Percentiles rank a stretch among this genome's conserved stretches.
Conservation (phyloP, 1,140 invertebrate genomes). For the Caenorhabditis tropicalis region DNA sequence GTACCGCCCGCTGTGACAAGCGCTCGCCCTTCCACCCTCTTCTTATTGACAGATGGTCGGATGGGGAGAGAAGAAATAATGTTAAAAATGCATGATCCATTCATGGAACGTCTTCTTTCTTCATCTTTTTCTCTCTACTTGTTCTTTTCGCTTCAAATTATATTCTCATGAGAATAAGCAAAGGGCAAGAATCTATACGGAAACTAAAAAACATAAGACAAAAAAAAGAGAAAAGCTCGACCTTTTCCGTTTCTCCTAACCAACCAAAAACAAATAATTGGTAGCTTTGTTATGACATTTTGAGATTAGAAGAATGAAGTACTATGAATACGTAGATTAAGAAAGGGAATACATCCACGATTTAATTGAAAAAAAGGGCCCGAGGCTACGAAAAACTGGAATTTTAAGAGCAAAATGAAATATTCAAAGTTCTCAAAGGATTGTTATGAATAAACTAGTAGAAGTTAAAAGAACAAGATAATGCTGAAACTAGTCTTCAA, state of each 20-base stretch:
- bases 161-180: not conserved
- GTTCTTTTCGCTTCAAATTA: not conserved
- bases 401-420: no score
- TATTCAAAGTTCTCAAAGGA: no score
- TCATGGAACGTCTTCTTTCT: not conserved
- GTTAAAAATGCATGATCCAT: constrained; percentile 11
- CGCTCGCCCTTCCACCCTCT: not conserved
- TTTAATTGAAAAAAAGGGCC: no score
- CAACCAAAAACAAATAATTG: not conserved
- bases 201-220: not conserved
- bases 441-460: no score
- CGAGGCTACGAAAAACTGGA: no score
- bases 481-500: no score
- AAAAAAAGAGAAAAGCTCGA: not conserved
- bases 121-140: not conserved
- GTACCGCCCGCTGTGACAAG: no score
- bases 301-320: no score
- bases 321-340: no score
- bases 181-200: not conserved
- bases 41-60: not conserved
- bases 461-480: no score
- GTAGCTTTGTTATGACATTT: not conserved
- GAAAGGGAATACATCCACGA: no score
- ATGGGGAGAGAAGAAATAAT: not conserved
- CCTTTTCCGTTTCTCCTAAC: not conserved